Percentiles rank a stretch among this genome's conserved stretches.
Evolutionary conservation across 2,797 vertebrate genomes (phyloP).

Genomic region (Pseudochirops cupreus): DNA sequence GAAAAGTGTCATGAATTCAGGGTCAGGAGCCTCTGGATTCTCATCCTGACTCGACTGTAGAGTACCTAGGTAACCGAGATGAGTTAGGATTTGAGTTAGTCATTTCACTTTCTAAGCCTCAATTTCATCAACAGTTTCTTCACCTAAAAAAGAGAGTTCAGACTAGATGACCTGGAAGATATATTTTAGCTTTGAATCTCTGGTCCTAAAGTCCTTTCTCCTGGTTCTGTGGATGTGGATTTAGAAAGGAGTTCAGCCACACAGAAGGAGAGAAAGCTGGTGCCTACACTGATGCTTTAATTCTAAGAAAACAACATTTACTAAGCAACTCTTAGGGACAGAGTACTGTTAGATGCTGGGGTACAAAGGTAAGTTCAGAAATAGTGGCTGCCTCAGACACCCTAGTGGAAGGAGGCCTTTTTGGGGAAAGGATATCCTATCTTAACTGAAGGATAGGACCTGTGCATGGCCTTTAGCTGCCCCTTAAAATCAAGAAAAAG

Average conservation of each 20-base stretch:
- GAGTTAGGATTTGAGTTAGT: neutral
- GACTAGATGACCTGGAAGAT: neutral
- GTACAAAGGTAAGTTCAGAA: neutral
- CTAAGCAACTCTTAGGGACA: neutral
- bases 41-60: neutral
- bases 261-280: neutral
- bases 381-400: neutral
- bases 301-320: neutral
- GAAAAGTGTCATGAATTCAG: neutral
- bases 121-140: neutral
- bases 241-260: neutral
- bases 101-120: neutral
- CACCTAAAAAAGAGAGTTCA: neutral
- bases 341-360: neutral
- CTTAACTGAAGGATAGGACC: neutral
- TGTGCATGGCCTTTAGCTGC: neutral
- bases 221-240: neutral
- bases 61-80: neutral
- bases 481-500: neutral
- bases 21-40: neutral
- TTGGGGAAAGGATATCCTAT: neutral
- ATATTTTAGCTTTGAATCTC: neutral
- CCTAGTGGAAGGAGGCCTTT: neutral
- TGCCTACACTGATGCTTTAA: neutral
- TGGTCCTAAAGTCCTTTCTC: neutral